These are phyloP conservation scores for Caenorhabditis angaria DNA, from an alignment of 2,888 invertebrate species.

Conservation along the genomic window DNA sequence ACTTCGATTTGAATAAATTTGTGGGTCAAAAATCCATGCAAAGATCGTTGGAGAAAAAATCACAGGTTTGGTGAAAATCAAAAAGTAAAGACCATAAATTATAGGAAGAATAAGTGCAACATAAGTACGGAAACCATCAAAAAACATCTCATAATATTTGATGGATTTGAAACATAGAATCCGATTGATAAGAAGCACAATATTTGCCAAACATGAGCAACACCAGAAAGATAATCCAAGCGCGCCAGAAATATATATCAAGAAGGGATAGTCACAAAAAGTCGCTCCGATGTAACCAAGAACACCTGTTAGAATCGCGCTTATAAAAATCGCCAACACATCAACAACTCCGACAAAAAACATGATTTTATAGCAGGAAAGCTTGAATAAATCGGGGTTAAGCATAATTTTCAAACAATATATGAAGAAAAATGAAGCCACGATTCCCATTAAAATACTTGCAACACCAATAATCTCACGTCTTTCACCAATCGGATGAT, in stretches of 20 bases:
- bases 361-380: constrained; percentile 28
- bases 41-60: background rate
- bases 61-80: constrained; percentile 12
- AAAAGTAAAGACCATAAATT: constrained; percentile 11
- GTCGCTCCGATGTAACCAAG: constrained; percentile 16
- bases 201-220: constrained; percentile 13
- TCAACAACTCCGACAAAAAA: constrained; percentile 17
- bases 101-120: constrained; percentile 1
- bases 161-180: too few species aligned
- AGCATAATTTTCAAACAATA: constrained; percentile 11
- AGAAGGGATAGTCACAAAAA: constrained; percentile 14
- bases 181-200: constrained; percentile 23
- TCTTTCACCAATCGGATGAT: too few species aligned
- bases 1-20: constrained; percentile 4
- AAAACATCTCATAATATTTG: too few species aligned
- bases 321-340: constrained; percentile 7
- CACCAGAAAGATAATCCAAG: constrained; percentile 15
- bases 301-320: constrained; percentile 18
- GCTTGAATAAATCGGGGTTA: constrained; percentile 11
- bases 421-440: background rate
- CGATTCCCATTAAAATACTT: background rate
- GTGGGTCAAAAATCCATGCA: constrained; percentile 19
- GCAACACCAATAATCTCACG: background rate
- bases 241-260: constrained; percentile 17
- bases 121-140: too few species aligned